Percentiles rank a stretch among this genome's conserved stretches.
Conservation (phyloP, 2,797 vertebrate species). For the Benthosema pterotum region DNA sequence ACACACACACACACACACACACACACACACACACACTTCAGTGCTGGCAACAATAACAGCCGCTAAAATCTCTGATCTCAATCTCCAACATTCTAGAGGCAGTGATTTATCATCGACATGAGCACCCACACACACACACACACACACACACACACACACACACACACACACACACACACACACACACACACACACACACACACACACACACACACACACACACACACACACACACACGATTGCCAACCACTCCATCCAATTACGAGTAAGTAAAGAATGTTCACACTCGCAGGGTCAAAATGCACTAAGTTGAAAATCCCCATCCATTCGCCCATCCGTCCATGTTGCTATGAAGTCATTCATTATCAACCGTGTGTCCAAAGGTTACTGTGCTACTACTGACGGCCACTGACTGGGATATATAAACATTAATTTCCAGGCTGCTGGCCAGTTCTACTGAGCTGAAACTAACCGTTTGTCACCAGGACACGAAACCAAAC, state of each 20-base stretch:
- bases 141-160: constrained; percentile 15
- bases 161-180: constrained; percentile 14
- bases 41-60: constrained; percentile 43
- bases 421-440: constrained; percentile 79
- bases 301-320: constrained; percentile 49
- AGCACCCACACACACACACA: neutral
- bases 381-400: constrained; percentile 78
- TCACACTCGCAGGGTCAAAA: constrained; percentile 43
- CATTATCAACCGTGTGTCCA: constrained; percentile 81
- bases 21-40: constrained; percentile 18
- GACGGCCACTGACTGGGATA: constrained; percentile 27
- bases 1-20: too few relatives aligned
- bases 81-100: constrained; percentile 36
- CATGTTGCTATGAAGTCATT: constrained; percentile 63
- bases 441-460: constrained; percentile 66
- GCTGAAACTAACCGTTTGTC: constrained; percentile 77
- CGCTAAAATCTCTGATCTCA: constrained; percentile 54
- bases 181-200: constrained; percentile 11
- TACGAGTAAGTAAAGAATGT: constrained; percentile 58
- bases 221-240: constrained; percentile 15
- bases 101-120: constrained; percentile 49
- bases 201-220: neutral
- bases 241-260: constrained; percentile 41
- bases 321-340: constrained; percentile 43
- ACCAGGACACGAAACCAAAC: constrained; percentile 72